A percentile compares a stretch with the other conserved stretches of the same genome.
These are phyloP conservation scores for Zenarchopterus dispar DNA, from an alignment of 2,797 vertebrate genomes.

Conservation along the genomic window DNA sequence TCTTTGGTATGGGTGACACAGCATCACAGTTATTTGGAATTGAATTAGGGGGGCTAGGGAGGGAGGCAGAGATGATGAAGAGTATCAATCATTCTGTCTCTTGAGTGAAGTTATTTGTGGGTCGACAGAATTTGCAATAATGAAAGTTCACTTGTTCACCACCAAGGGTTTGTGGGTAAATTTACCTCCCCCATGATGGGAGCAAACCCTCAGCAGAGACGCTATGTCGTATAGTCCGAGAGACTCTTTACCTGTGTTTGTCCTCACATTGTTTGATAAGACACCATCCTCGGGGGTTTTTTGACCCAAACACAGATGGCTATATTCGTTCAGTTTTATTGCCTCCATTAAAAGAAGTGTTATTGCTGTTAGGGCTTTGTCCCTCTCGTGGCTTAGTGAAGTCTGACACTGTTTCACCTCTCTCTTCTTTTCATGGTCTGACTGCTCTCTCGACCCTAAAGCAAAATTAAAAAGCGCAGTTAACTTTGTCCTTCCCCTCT, in stretches of 20 bases:
- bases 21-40: conserved; percentile 84
- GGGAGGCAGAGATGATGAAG: conserved; percentile 84
- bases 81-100: conserved; percentile 90
- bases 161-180: conserved; percentile 78
- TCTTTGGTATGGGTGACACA: conserved; percentile 83
- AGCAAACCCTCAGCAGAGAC: conserved; percentile 34
- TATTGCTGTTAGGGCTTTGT: conserved; percentile 53
- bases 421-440: conserved; percentile 11
- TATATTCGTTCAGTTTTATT: conserved; percentile 66
- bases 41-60: conserved; percentile 81
- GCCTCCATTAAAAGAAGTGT: conserved; percentile 58
- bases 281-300: conserved; percentile 48
- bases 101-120: conserved; percentile 85
- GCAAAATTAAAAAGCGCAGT: conserved; percentile 34
- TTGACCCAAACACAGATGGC: conserved; percentile 56
- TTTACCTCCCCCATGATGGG: conserved; percentile 68
- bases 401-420: conserved; percentile 12
- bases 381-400: conserved; percentile 32
- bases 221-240: conserved; percentile 45
- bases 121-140: conserved; percentile 86
- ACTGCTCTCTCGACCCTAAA: conserved; percentile 38
- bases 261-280: conserved; percentile 47
- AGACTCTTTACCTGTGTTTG: conserved; percentile 49
- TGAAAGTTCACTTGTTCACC: conserved; percentile 86
- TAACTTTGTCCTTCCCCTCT: conserved; percentile 19